Conservation (phyloP, 2,113 vertebrate species). For the Craseonycteris thonglongyai region DNA sequence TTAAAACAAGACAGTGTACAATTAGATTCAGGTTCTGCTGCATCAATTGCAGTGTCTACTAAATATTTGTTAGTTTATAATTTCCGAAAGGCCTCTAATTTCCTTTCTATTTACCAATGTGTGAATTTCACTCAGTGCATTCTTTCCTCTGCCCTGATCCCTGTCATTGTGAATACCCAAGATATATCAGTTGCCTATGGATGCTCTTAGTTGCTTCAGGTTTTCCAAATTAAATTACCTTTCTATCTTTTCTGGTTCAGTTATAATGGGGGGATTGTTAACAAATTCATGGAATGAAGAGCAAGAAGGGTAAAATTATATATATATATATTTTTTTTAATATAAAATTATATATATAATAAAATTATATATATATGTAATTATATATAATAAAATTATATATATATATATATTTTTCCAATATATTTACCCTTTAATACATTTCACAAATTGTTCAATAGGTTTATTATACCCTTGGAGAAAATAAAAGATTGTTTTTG, state of each 20-base stretch:
- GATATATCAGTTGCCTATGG: conserved; percentile 1
- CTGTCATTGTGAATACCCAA: conserved; percentile 2
- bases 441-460: no score
- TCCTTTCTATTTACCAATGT: background rate
- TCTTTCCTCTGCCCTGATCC: background rate
- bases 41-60: background rate
- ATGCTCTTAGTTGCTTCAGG: conserved; percentile 23
- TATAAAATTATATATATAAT: no score
- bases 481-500: no score
- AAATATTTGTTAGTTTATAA: conserved; percentile 6
- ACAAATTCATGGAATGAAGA: no score
- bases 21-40: background rate
- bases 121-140: background rate
- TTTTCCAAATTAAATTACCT: conserved; percentile 59
- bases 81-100: background rate
- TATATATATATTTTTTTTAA: no score
- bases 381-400: no score
- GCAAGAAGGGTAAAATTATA: no score
- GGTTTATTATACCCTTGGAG: no score
- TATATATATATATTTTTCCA: no score
- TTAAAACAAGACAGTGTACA: background rate
- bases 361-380: no score
- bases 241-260: conserved; percentile 37
- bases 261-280: no score
- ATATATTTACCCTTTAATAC: no score